These are phyloP conservation scores for Pongo pygmaeus DNA, from an alignment of 2,113 vertebrate genomes.

Conservation along the genomic window DNA sequence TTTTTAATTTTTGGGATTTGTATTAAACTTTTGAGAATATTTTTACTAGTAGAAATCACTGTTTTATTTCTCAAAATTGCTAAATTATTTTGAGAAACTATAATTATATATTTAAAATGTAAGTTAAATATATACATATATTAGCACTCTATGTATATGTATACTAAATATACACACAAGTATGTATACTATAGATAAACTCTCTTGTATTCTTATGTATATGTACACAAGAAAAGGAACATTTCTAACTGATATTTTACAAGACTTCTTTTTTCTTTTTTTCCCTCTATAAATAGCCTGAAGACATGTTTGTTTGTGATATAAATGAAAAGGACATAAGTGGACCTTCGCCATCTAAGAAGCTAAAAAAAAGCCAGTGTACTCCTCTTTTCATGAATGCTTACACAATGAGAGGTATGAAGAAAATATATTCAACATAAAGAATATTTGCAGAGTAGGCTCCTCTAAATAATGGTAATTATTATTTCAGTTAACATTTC, in stretches of 20 bases:
- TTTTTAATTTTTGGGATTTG: not conserved
- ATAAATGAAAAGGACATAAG: conserved; percentile 91
- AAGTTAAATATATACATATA: not conserved
- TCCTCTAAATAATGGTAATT: not conserved
- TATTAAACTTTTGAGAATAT: not conserved
- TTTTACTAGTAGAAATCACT: not conserved
- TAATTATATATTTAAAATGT: not conserved
- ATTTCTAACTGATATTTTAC: not conserved
- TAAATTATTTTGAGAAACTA: not conserved
- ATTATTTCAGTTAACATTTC: not conserved
- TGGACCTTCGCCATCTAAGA: conserved; percentile 90
- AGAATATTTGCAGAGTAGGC: not conserved
- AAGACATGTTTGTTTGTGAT: conserved; percentile 97
- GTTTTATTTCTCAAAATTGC: conserved; percentile 31
- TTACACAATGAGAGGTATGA: conserved; percentile 93
- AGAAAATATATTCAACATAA: not conserved
- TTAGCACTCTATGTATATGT: not conserved
- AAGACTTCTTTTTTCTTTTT: not conserved
- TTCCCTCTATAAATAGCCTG: conserved; percentile 85
- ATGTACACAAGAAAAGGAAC: not conserved
- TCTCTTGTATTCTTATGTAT: too few relatives aligned
- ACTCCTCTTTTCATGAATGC: conserved; percentile 99
- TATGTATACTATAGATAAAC: not conserved
- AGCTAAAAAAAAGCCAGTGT: conserved; percentile 96
- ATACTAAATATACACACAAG: not conserved